Conservation (phyloP, 30 jellyfish, hydroid and myxozoan species). For the Nemopilema nomurai region DNA sequence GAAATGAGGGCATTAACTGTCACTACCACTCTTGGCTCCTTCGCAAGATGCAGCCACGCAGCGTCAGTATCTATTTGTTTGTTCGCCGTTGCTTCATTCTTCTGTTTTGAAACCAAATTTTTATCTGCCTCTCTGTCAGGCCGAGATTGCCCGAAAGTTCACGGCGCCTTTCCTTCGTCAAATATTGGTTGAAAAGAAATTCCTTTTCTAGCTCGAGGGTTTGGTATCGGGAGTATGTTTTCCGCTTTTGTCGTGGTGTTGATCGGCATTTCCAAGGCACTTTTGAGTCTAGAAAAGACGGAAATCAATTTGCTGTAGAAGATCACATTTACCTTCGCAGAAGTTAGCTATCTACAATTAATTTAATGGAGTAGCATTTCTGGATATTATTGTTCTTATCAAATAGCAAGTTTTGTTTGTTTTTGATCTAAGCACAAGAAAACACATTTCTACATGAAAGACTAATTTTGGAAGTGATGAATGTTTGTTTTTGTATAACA, state of each 20-base stretch:
- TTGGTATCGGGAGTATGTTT: slow-evolving; percentile 81
- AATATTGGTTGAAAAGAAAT: slow-evolving; percentile 74
- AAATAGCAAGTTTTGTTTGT: too few relatives aligned
- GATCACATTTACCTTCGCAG: too few relatives aligned
- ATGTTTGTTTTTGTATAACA: too few relatives aligned
- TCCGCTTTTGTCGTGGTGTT: slow-evolving; percentile 78
- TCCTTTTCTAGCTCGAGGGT: slow-evolving; percentile 88
- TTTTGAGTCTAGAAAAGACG: slow-evolving; percentile 29
- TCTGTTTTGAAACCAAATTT: slow-evolving; percentile 88
- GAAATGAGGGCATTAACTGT: background rate
- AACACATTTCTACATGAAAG: too few relatives aligned
- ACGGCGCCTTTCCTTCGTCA: slow-evolving; percentile 84
- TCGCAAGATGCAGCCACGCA: background rate
- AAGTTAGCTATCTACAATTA: too few relatives aligned
- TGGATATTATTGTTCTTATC: too few relatives aligned
- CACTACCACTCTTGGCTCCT: background rate
- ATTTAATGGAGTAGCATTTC: too few relatives aligned
- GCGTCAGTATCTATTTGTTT: slow-evolving; percentile 6
- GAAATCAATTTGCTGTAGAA: too few relatives aligned
- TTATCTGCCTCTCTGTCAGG: slow-evolving; percentile 86
- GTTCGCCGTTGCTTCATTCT: slow-evolving; percentile 82
- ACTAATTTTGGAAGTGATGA: too few relatives aligned
- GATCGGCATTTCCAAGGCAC: slow-evolving; percentile 90
- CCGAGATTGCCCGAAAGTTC: slow-evolving; percentile 76
- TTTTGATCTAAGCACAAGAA: too few relatives aligned